These are phyloP conservation scores for Sebastes itinus DNA, from an alignment of 2,797 vertebrate genomes.

Conservation along the genomic window DNA sequence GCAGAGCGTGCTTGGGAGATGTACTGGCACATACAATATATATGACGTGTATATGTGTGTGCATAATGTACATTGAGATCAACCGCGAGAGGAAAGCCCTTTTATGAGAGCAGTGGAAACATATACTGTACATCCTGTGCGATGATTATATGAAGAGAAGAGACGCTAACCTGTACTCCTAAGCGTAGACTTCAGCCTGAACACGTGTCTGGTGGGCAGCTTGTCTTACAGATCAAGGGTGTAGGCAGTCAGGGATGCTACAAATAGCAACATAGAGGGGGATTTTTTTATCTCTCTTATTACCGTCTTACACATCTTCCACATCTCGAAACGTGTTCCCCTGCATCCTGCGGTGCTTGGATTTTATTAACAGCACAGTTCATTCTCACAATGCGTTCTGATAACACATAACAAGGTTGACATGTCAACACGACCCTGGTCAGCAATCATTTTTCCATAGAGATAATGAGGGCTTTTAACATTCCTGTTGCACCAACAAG, in stretches of 20 bases:
- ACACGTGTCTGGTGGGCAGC: constrained; percentile 56
- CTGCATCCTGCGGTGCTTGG: neutral
- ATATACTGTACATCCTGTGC: constrained; percentile 12
- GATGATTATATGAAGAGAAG: neutral
- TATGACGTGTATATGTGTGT: neutral
- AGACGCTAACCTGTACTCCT: constrained; percentile 21
- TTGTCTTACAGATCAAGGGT: constrained; percentile 50
- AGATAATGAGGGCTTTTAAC: constrained; percentile 79
- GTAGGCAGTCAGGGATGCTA: constrained; percentile 55
- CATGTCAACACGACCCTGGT: constrained; percentile 71
- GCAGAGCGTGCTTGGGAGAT: neutral
- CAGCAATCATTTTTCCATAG: constrained; percentile 67
- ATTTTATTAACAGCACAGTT: neutral
- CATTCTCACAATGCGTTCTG: constrained; percentile 22
- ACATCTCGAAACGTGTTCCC: neutral
- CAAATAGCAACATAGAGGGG: constrained; percentile 60
- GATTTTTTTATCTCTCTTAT: constrained; percentile 52
- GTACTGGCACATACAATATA: neutral
- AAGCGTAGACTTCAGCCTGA: constrained; percentile 28
- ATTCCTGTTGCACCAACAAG: constrained; percentile 70
- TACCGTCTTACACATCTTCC: constrained; percentile 32
- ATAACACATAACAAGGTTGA: constrained; percentile 59
- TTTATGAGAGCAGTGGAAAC: constrained; percentile 34
- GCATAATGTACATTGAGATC: neutral
- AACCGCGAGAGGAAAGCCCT: constrained; percentile 40